Percentiles rank a stretch among this genome's conserved stretches.
Evolutionary conservation across 1,140 invertebrate genomes (phyloP).

Genomic region (Sycophila sp.): DNA sequence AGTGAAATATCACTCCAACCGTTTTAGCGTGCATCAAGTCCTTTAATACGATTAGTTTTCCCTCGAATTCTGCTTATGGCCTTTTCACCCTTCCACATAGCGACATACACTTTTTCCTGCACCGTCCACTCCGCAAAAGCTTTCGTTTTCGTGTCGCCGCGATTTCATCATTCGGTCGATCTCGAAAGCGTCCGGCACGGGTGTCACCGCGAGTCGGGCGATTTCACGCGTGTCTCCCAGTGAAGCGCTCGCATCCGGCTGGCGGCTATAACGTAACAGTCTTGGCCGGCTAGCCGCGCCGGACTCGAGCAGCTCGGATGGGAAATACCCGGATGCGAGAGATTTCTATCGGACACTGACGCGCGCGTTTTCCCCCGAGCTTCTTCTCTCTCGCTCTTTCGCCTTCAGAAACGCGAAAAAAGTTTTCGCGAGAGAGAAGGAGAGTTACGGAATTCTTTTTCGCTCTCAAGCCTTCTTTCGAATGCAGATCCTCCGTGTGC

Average conservation of each 20-base stretch:
- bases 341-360: slow-evolving; percentile 23
- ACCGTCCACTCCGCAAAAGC: too few species aligned
- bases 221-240: background rate
- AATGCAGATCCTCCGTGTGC: too few species aligned
- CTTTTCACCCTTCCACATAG: too few species aligned
- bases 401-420: background rate
- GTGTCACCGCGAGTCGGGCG: background rate
- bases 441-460: slow-evolving; percentile 30
- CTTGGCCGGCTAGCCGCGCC: too few species aligned
- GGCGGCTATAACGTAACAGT: too few species aligned
- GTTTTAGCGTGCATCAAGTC: too few species aligned
- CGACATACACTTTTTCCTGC: too few species aligned
- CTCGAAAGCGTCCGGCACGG: background rate
- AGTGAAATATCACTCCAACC: too few species aligned
- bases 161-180: slow-evolving; percentile 34
- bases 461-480: slow-evolving; percentile 19
- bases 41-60: too few species aligned
- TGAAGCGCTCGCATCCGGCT: background rate
- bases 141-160: too few species aligned
- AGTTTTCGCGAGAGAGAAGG: slow-evolving; percentile 29
- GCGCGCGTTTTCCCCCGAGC: slow-evolving; percentile 10
- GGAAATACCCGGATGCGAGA: slow-evolving; percentile 32
- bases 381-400: slow-evolving; percentile 1
- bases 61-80: too few species aligned
- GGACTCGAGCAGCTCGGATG: background rate